Evolutionary conservation across 2,113 vertebrate genomes (phyloP).

Genomic region (Myocastor coypus): DNA sequence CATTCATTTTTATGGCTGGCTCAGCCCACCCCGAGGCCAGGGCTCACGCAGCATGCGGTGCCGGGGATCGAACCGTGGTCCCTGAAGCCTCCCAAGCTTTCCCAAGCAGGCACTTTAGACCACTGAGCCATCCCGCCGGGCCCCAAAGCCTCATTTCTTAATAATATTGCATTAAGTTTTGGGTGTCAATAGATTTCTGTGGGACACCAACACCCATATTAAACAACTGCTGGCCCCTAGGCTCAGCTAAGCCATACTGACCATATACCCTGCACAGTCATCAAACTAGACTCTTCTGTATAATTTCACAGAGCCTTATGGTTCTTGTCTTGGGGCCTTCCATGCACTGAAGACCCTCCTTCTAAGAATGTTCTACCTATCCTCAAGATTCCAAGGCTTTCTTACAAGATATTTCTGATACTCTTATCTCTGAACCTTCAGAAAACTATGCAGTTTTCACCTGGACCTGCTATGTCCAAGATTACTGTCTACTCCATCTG

Average conservation of each 20-base stretch:
- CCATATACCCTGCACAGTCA: too few species aligned
- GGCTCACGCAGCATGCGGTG: too few species aligned
- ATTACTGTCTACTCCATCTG: neutral
- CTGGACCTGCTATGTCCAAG: neutral
- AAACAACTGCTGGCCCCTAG: neutral
- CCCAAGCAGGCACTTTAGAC: too few species aligned
- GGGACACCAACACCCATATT: neutral
- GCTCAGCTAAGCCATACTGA: fast-evolving
- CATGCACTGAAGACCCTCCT: neutral
- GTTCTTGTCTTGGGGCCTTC: neutral
- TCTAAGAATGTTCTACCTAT: neutral
- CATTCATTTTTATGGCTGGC: too few species aligned
- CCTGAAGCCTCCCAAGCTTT: too few species aligned
- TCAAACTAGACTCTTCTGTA: neutral
- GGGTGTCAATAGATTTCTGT: neutral
- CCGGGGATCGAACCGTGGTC: too few species aligned
- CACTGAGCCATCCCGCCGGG: too few species aligned
- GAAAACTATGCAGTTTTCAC: neutral
- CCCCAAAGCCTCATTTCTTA: neutral
- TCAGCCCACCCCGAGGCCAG: too few species aligned
- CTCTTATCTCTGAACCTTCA: neutral
- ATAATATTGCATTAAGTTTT: neutral
- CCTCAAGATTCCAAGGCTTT: neutral
- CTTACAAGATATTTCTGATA: neutral
- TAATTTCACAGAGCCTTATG: fast-evolving